A percentile compares a stretch with the other conserved stretches of the same genome.
Conservation (phyloP, 2,888 invertebrate species). For the Taenaris catops region DNA sequence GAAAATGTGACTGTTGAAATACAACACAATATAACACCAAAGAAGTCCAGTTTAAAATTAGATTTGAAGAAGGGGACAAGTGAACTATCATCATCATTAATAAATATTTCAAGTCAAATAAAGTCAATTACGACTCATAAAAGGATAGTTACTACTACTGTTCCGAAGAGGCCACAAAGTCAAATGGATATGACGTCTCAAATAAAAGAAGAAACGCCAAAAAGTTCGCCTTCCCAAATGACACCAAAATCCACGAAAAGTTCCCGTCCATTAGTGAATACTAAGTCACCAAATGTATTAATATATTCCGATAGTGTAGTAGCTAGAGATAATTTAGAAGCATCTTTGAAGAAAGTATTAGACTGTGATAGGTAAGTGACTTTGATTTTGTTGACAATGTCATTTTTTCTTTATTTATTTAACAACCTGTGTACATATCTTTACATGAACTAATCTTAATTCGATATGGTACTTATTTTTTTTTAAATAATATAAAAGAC, state of each 20-base stretch:
- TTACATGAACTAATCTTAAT: no score
- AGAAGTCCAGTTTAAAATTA: conserved; percentile 66
- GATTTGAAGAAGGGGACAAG: conserved; percentile 69
- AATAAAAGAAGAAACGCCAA: conserved; percentile 46
- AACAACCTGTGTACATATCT: no score
- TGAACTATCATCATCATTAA: conserved; percentile 58
- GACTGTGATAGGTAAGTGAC: conserved; percentile 84
- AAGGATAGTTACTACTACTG: conserved; percentile 63
- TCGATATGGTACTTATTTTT: no score
- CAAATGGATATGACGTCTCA: conserved; percentile 43
- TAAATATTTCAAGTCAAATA: conserved; percentile 74
- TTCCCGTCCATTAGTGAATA: conserved; percentile 75
- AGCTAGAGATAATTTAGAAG: conserved; percentile 86
- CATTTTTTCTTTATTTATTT: no score
- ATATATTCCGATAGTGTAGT: conserved; percentile 89
- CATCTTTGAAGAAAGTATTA: conserved; percentile 83
- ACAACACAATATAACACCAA: conserved; percentile 70
- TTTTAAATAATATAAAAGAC: no score
- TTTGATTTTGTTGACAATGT: no score
- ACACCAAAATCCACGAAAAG: conserved; percentile 61
- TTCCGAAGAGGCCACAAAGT: conserved; percentile 53
- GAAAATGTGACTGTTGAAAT: conserved; percentile 74
- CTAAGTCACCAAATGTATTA: conserved; percentile 89
- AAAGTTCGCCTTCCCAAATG: conserved; percentile 42
- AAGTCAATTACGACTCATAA: conserved; percentile 73